Base-by-base conservation (phyloP, 2,113 vertebrate genomes). In the Acanthisitta chloris region DNA sequence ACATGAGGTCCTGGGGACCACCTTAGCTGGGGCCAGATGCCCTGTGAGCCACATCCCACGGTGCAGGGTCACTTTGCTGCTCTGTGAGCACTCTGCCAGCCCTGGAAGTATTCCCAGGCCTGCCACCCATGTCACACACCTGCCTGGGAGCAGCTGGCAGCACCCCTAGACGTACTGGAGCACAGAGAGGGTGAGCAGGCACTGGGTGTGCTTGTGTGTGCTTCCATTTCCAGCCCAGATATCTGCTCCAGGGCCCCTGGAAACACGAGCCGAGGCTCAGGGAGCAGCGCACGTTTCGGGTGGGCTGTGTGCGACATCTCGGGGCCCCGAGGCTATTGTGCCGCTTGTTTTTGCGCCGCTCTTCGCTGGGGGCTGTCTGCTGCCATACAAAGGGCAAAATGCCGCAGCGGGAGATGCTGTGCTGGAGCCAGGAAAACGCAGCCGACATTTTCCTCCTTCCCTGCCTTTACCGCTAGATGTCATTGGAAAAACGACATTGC, bases 391-490 rank as follows among this genome's bases (percentile, higher is more conserved):
- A 96, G 79, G 76, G 82, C 88, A 71, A 90, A 94, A 90, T n/a
- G 92, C 76, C 81, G 5, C 96, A 86, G 94, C 90, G 42, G 93
- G 95, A 87, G 93, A 57, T 0, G 52, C 76, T 1, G 10, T 4
- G 67, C 51, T 59, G 9, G 0, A 55, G 86, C 79, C 64, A 13
- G 93, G n/a, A 85, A 94, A 95, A 36, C 7, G 31, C 84, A 15
- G 84, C 78, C n/a, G 71, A 12, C 38, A 66, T 88, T 86, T 83
- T 40, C 43, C 69, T 81, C 62, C 45, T 90, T 96, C 46, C 84
- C 76, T 4, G 61, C 3, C 19, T 86, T 90, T 79, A 31, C 95
- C 96, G 2, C 96, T 97, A 97, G 96, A 83, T 97, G 95, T 96
- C 96, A 97, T 25, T 28, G 90, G 92, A 86, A 96, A 95, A 88